phyloP scores from a whole-genome alignment of 2,113 vertebrate genomes.

The Myotis brandtii region DNA sequence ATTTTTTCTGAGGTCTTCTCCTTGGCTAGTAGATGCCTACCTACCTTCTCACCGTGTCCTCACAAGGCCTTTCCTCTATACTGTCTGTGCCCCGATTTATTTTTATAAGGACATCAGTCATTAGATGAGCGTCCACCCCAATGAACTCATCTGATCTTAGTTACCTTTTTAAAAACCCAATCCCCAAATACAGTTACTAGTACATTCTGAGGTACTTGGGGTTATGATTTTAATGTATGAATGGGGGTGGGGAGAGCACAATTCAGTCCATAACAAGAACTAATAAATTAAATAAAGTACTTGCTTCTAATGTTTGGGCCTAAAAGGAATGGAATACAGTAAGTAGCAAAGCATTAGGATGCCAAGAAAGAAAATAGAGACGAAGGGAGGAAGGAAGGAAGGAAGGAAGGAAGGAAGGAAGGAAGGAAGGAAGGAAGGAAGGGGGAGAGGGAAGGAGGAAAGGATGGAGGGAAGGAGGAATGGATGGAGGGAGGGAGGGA shows the following conservation, averaged over 20 bases:
- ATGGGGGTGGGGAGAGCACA: too few species aligned
- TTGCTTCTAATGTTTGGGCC: neutral
- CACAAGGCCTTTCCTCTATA: neutral
- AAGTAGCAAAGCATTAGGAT: neutral
- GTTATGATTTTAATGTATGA: neutral
- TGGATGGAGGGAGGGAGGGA: fast-evolving
- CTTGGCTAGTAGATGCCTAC: neutral
- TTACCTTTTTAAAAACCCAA: neutral
- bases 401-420: neutral
- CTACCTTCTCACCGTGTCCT: neutral
- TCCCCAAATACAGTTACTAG: neutral
- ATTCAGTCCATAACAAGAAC: neutral
- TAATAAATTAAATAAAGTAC: neutral
- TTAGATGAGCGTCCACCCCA: neutral
- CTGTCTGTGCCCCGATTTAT: neutral
- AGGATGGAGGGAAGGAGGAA: fast-evolving
- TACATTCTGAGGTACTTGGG: neutral
- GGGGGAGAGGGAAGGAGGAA: fast-evolving
- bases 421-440: too few species aligned
- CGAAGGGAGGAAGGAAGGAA: too few species aligned
- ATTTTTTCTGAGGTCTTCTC: too few species aligned
- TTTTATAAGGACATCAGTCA: neutral
- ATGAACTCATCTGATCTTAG: neutral
- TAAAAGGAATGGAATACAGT: neutral
- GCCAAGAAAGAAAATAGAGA: neutral